Conservation (phyloP, 2,888 invertebrate species). For the Imbricaverruca yamaguchii region DNA sequence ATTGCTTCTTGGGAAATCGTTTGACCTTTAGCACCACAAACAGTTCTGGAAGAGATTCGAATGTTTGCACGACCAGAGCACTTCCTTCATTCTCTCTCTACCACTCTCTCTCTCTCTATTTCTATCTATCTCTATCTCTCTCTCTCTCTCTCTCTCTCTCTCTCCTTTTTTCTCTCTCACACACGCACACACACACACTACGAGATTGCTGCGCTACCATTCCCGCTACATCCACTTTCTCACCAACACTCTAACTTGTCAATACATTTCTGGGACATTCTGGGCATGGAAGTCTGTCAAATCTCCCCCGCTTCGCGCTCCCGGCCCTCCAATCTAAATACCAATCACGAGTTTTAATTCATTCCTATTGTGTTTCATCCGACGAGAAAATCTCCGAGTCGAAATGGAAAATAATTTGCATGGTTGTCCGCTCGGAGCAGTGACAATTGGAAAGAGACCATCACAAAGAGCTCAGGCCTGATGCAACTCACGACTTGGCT, state of each 20-base stretch:
- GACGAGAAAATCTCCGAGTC: not conserved
- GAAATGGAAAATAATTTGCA: not conserved
- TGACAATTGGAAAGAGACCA: too few relatives aligned
- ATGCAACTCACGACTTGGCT: too few relatives aligned
- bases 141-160: not conserved
- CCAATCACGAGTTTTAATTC: conserved; percentile 15
- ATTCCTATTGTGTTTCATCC: conserved; percentile 3
- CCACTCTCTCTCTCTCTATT: not conserved
- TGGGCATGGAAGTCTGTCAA: not conserved
- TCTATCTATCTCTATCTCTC: not conserved
- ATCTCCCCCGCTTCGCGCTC: not conserved
- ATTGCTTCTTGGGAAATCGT: too few relatives aligned
- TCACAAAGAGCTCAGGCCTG: too few relatives aligned
- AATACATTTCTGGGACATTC: not conserved
- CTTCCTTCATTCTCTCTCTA: not conserved
- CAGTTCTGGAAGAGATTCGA: too few relatives aligned
- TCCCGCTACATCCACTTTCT: too few relatives aligned
- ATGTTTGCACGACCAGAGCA: not conserved
- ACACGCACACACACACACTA: too few relatives aligned
- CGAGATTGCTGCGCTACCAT: too few relatives aligned
- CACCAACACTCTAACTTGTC: too few relatives aligned
- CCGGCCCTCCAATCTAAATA: conserved; percentile 7
- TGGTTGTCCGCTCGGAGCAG: not conserved
- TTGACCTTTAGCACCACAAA: too few relatives aligned
- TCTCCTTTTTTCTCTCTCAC: not conserved